phyloP scores from a whole-genome alignment of 1,140 invertebrate genomes.

The Bombus impatiens region DNA sequence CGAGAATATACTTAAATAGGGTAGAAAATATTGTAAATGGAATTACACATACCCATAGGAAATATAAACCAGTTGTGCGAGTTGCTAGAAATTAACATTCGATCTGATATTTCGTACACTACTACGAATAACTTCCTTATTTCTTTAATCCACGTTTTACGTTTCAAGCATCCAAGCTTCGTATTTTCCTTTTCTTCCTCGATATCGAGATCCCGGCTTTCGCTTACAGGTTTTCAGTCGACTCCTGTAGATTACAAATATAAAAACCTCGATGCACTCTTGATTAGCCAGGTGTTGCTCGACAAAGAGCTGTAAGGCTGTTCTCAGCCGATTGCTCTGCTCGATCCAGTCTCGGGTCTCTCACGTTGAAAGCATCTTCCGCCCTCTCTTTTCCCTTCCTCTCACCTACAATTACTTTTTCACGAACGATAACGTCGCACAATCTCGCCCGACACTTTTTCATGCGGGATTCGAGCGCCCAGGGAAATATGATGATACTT shows the following conservation, averaged over 20 bases:
- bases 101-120: no score
- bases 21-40: no score
- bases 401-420: constrained; percentile 40
- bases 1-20: no score
- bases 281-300: constrained; percentile 47
- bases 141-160: not conserved
- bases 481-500: constrained; percentile 67
- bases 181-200: not conserved
- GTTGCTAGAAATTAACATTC: not conserved
- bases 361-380: constrained; percentile 51
- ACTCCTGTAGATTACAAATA: constrained; percentile 27
- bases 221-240: not conserved
- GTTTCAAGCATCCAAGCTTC: not conserved
- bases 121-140: not conserved
- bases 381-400: not conserved
- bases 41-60: no score
- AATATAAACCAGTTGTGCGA: not conserved
- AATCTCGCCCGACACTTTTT: constrained; percentile 59
- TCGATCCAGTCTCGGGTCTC: not conserved
- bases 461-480: constrained; percentile 46
- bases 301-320: constrained; percentile 38
- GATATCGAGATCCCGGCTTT: not conserved
- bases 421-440: constrained; percentile 58
- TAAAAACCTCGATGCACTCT: constrained; percentile 45
- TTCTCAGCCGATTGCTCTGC: constrained; percentile 56